Conservation (phyloP, 2,888 invertebrate genomes). For the Pandemis corylana region DNA sequence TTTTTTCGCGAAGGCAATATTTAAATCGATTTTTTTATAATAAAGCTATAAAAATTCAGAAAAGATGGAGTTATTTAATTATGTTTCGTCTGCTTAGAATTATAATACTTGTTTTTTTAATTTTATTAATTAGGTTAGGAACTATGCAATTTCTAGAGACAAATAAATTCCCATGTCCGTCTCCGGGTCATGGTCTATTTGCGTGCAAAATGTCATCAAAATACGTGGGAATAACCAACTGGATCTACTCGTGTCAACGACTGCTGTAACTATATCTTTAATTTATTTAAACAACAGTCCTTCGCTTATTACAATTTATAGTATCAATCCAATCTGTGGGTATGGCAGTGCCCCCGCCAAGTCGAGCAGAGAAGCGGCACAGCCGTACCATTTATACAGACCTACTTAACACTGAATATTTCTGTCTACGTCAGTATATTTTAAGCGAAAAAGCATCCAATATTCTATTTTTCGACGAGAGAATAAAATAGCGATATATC, state of each 20-base stretch:
- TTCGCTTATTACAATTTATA: background rate
- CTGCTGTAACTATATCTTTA: too few species aligned
- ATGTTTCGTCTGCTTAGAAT: background rate
- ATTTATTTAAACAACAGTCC: background rate
- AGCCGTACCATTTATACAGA: too few species aligned
- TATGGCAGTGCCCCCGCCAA: too few species aligned
- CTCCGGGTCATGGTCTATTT: too few species aligned
- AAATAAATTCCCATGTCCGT: too few species aligned
- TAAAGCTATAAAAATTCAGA: background rate
- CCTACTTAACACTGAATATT: background rate
- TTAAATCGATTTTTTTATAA: background rate
- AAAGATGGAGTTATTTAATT: background rate
- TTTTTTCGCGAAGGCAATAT: background rate
- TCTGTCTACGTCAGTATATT: background rate
- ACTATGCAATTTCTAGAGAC: too few species aligned
- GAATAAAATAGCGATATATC: constrained; percentile 35
- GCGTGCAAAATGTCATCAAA: too few species aligned
- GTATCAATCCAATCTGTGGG: background rate
- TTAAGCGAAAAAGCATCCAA: background rate
- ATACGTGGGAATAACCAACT: too few species aligned
- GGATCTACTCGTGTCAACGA: too few species aligned
- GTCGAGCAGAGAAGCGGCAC: too few species aligned
- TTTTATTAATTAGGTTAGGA: too few species aligned
- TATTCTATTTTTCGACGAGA: constrained; percentile 14
- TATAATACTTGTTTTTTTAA: too few species aligned